Evolutionary conservation across 2,113 vertebrate species (phyloP).

Genomic region (Electrona antarctica): DNA sequence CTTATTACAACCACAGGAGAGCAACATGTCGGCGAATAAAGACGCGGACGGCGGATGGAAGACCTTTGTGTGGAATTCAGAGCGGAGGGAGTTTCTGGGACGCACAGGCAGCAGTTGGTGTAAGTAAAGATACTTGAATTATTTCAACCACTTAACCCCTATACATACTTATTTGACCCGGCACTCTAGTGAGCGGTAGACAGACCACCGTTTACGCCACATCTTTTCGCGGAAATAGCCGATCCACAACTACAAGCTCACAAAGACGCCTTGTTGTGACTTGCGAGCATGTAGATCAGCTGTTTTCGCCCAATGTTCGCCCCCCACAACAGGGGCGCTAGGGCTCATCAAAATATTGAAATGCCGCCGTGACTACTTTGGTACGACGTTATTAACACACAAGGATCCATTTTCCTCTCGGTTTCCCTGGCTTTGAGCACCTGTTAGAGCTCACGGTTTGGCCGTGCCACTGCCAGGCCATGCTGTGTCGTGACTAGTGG

Average conservation of each 20-base stretch:
- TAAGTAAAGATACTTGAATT: slow-evolving; percentile 73
- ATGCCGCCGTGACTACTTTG: too few relatives aligned
- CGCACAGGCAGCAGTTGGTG: slow-evolving; percentile 90
- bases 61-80: slow-evolving; percentile 91
- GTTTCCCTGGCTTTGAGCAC: slow-evolving; percentile 62
- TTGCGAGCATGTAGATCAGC: too few relatives aligned
- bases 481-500: slow-evolving; percentile 69
- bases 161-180: too few relatives aligned
- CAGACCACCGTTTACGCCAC: too few relatives aligned
- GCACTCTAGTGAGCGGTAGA: too few relatives aligned
- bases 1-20: slow-evolving; percentile 38
- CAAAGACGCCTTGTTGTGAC: not conserved
- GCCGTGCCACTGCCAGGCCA: slow-evolving; percentile 1
- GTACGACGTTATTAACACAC: too few relatives aligned
- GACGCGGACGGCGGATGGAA: slow-evolving; percentile 87
- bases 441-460: slow-evolving; percentile 70
- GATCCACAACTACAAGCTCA: too few relatives aligned
- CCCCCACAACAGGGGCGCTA: too few relatives aligned
- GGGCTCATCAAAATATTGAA: too few relatives aligned
- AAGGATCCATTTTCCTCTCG: not conserved
- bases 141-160: too few relatives aligned
- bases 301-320: too few relatives aligned
- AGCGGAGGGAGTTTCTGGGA: slow-evolving; percentile 91
- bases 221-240: too few relatives aligned
- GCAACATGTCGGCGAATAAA: slow-evolving; percentile 86